Conservation (phyloP, 2,113 vertebrate species). For the Anarrhichthys ocellatus region DNA sequence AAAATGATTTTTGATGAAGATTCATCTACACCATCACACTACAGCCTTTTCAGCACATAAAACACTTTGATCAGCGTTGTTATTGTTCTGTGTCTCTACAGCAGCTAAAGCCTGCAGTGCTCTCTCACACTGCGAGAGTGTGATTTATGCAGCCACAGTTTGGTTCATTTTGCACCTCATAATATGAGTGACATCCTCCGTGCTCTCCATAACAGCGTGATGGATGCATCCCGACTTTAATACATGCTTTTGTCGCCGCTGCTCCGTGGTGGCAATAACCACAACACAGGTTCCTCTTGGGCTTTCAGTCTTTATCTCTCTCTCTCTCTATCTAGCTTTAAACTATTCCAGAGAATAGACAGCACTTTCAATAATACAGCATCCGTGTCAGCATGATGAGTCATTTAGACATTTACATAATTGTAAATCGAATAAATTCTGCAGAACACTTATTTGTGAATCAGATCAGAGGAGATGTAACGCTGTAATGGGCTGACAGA, state of each 20-base stretch:
- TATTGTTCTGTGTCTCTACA: conserved; percentile 42
- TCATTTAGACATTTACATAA: conserved; percentile 11
- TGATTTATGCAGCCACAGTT: conserved; percentile 44
- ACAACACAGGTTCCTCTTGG: conserved; percentile 10
- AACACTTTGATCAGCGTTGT: conserved; percentile 38
- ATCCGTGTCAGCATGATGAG: conserved; percentile 10
- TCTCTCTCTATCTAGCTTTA: neutral
- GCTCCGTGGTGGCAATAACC: neutral
- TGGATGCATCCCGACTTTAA: conserved; percentile 13
- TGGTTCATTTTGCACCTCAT: conserved; percentile 50
- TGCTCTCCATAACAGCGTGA: conserved; percentile 29
- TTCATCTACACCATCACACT: conserved; percentile 3
- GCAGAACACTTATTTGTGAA: conserved; percentile 17
- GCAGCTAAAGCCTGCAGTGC: conserved; percentile 20
- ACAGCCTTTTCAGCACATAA: conserved; percentile 24
- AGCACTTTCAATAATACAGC: conserved; percentile 9
- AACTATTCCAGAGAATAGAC: neutral
- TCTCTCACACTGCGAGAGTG: conserved; percentile 2
- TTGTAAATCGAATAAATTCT: conserved; percentile 30
- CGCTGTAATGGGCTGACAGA: conserved; percentile 10
- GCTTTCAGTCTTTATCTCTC: neutral
- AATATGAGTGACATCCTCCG: conserved; percentile 39
- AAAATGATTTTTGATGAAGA: conserved; percentile 10
- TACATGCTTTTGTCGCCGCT: conserved; percentile 12
- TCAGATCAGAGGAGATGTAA: conserved; percentile 36